phyloP scores from a whole-genome alignment of 1,140 invertebrate genomes.

The Chrysomallon squamiferum region DNA sequence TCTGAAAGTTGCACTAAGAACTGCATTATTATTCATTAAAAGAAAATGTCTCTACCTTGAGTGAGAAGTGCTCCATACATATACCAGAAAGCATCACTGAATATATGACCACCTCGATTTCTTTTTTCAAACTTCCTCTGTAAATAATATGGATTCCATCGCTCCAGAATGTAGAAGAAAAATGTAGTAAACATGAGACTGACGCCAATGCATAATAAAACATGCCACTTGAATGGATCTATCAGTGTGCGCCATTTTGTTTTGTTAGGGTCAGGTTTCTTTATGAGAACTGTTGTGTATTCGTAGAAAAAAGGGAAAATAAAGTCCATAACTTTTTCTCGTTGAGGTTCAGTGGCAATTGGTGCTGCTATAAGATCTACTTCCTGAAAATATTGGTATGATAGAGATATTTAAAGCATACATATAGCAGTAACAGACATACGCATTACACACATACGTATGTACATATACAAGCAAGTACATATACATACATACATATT shows the following conservation, averaged over 20 bases:
- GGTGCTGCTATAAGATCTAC: conserved; percentile 43
- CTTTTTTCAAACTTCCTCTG: conserved; percentile 20
- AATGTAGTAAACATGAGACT: conserved; percentile 23
- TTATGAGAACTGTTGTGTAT: conserved; percentile 32
- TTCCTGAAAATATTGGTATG: conserved; percentile 34
- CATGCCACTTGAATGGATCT: conserved; percentile 38
- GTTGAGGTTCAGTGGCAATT: conserved; percentile 19
- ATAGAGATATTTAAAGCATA: not conserved
- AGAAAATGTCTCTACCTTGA: conserved; percentile 32
- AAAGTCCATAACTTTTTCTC: conserved; percentile 48
- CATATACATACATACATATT: no score
- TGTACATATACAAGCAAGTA: no score
- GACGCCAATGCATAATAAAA: conserved; percentile 26
- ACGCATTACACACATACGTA: no score
- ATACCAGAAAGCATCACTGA: conserved; percentile 45
- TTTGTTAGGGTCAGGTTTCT: conserved; percentile 37
- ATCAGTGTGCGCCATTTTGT: conserved; percentile 44
- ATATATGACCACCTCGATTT: conserved; percentile 2
- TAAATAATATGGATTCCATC: conserved; percentile 33
- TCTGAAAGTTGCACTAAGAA: no score
- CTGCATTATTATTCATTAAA: no score
- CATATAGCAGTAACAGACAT: no score
- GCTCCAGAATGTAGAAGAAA: conserved; percentile 28
- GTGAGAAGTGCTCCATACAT: conserved; percentile 43
- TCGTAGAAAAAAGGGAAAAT: conserved; percentile 43